Conservation (phyloP, 2,888 invertebrate genomes). For the Ennomos erosarius region DNA sequence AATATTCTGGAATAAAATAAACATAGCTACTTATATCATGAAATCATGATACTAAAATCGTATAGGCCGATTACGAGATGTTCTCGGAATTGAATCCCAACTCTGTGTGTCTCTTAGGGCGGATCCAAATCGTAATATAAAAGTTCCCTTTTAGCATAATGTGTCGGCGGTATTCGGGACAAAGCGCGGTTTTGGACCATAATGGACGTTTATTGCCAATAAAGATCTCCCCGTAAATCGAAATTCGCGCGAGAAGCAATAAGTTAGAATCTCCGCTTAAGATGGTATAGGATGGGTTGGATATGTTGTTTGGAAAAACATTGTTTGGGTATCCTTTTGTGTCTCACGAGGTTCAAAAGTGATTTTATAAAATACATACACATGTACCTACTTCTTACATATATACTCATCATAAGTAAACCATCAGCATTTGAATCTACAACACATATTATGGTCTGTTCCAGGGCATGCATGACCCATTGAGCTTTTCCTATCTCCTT, state of each 20-base stretch:
- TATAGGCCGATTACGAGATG: too few relatives aligned
- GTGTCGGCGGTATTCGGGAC: slow-evolving; percentile 23
- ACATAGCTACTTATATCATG: too few relatives aligned
- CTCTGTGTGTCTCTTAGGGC: slow-evolving; percentile 12
- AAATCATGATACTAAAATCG: too few relatives aligned
- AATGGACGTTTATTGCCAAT: slow-evolving; percentile 44
- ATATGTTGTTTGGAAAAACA: not conserved
- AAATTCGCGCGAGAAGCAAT: slow-evolving; percentile 33
- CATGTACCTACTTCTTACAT: too few relatives aligned
- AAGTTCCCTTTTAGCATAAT: slow-evolving; percentile 33
- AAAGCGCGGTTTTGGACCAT: slow-evolving; percentile 32
- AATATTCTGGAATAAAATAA: too few relatives aligned
- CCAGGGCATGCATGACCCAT: too few relatives aligned
- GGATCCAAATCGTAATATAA: slow-evolving; percentile 21
- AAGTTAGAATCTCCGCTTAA: slow-evolving; percentile 17
- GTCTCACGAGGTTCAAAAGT: not conserved
- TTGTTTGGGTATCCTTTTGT: not conserved
- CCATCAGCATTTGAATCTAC: too few relatives aligned
- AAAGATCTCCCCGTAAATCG: slow-evolving; percentile 41
- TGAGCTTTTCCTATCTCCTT: too few relatives aligned
- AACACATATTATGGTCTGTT: too few relatives aligned
- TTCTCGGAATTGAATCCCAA: slow-evolving; percentile 12
- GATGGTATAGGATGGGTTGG: slow-evolving; percentile 9
- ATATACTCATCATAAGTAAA: too few relatives aligned
- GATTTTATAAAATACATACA: too few relatives aligned